Conservation (phyloP, 2,888 invertebrate genomes). For the Pollenia griseotomentosa region DNA sequence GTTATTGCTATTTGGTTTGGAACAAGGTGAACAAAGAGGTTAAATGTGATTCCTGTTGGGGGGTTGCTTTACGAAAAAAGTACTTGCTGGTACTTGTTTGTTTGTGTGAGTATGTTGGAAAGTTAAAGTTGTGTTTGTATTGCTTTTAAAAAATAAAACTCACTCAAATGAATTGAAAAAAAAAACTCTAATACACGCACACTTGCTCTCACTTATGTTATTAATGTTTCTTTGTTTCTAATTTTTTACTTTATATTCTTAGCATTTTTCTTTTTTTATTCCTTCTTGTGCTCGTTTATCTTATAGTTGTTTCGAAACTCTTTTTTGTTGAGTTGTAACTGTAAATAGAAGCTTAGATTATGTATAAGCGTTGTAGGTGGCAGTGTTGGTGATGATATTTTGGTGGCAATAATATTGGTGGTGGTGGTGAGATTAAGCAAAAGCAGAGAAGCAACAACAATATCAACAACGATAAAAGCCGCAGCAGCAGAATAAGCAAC, state of each 20-base stretch:
- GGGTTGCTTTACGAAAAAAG: conserved; percentile 30
- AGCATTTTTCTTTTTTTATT: conserved; percentile 44
- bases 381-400: conserved; percentile 12
- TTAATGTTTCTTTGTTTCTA: conserved; percentile 35
- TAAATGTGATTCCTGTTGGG: conserved; percentile 46
- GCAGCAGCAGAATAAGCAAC: conserved; percentile 40
- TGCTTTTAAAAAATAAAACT: conserved; percentile 55
- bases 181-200: conserved; percentile 49
- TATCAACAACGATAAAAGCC: conserved; percentile 30
- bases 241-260: conserved; percentile 49
- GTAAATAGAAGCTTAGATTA: conserved; percentile 71
- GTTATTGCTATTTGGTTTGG: conserved; percentile 58
- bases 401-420: conserved; percentile 13
- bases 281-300: conserved; percentile 41
- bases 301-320: conserved; percentile 44
- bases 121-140: conserved; percentile 39
- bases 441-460: conserved; percentile 39
- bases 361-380: conserved; percentile 61
- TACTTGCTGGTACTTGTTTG: conserved; percentile 33
- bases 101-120: conserved; percentile 3
- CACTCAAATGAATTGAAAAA: conserved; percentile 46
- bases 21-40: conserved; percentile 68
- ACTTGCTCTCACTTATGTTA: conserved; percentile 58
- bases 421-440: conserved; percentile 36
- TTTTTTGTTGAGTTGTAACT: conserved; percentile 50